Evolutionary conservation across 2,888 invertebrate genomes (phyloP).

Genomic region (Scotopteryx bipunctaria): DNA sequence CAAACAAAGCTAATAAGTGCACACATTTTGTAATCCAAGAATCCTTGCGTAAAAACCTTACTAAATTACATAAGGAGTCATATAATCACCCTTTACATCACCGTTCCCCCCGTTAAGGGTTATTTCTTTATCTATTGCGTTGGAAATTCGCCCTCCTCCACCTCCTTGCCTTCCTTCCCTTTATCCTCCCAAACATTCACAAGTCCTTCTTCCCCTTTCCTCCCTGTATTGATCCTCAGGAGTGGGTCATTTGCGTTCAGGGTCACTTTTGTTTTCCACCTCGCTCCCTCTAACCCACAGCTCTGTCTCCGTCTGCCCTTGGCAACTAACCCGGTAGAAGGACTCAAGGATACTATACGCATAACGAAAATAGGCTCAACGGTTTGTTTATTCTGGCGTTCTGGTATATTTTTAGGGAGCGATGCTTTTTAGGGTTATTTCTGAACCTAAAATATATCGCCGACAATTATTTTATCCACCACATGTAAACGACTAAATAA

Average conservation of each 20-base stretch:
- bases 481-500: no score
- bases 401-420: background rate
- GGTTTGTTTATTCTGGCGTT: constrained; percentile 13
- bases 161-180: background rate
- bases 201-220: constrained; percentile 19
- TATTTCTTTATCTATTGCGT: constrained; percentile 20
- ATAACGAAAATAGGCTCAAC: constrained; percentile 19
- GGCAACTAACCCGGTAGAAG: constrained; percentile 47
- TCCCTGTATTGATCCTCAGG: constrained; percentile 56
- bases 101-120: constrained; percentile 3
- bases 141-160: background rate
- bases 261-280: constrained; percentile 62
- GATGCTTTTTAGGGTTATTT: background rate
- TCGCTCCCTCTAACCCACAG: constrained; percentile 43
- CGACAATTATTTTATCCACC: no score
- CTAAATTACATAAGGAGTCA: constrained; percentile 6
- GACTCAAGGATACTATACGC: constrained; percentile 32
- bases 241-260: constrained; percentile 61
- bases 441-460: background rate
- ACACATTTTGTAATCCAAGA: background rate
- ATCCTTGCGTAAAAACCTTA: constrained; percentile 3
- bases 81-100: constrained; percentile 2
- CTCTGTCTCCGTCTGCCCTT: constrained; percentile 49
- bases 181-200: constrained; percentile 14
- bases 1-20: no score